Base-by-base conservation (phyloP, 1,140 invertebrate species). In the Asobara japonica region DNA sequence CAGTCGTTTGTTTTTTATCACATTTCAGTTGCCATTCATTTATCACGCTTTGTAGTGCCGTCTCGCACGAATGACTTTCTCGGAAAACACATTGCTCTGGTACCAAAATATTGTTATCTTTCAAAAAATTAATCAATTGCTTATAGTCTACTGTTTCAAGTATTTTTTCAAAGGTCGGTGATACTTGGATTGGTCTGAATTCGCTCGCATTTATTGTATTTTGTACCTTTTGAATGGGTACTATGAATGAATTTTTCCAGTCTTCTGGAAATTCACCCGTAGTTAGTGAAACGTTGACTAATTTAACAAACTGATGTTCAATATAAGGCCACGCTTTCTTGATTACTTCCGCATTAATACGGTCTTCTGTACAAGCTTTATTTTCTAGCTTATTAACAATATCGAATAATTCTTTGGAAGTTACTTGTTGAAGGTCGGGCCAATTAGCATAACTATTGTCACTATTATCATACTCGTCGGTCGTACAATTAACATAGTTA, bases 81-180 rank as follows among this genome's bases (percentile, higher is more conserved):
- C 69, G 38, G 22, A 74, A 74, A 13, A 69, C 73, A 60, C n/a
- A 74, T 30, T 72, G 74, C n/a, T 72, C 27, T 30, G 65, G 65
- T 22, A 27, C 72, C 18, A 74, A 22, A 38, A 72, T 61, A 11
- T 73, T 48, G 64, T 74, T 74, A 3, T 11, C 48, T 20, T 66
- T 64, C 3, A 74, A 45, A n/a, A n/a, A n/a, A n/a, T n/a, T n/a
- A n/a, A n/a, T n/a, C n/a, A n/a, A n/a, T n/a, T n/a, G n/a, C n/a
- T n/a, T n/a, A n/a, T n/a, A n/a, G n/a, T n/a, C n/a, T n/a, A n/a
- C n/a, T 22, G 73, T 0, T 73, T 79, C 76, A 10, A 79, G 27
- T 41, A 79, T 56, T 70, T 78, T 75, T 71, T 79, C 76, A 48
- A 66, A 78, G 30, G 65, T 64, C n/a, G 74, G 72, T 27, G 77